phyloP scores from a whole-genome alignment of 2,797 vertebrate species.

The Botia almorhae region DNA sequence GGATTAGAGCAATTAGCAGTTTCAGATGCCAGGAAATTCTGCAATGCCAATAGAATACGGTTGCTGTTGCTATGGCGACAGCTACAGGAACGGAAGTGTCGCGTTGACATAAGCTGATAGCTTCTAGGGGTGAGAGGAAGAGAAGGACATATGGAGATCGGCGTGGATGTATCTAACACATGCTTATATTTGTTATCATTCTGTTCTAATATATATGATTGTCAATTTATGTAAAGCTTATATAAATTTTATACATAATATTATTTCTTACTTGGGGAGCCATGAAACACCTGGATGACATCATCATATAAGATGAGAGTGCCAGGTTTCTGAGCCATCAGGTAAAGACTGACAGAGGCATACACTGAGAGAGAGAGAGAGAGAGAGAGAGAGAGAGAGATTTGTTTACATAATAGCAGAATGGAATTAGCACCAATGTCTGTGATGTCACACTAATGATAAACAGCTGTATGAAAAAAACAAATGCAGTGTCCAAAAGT shows the following conservation, averaged over 20 bases:
- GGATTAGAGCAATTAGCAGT: constrained; percentile 33
- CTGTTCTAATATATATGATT: neutral
- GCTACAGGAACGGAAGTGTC: constrained; percentile 57
- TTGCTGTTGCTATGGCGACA: constrained; percentile 64
- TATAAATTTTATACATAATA: neutral
- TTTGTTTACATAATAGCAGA: neutral
- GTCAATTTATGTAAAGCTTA: too few species aligned
- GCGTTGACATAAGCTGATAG: constrained; percentile 42
- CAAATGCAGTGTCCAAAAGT: too few species aligned
- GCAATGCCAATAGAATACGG: constrained; percentile 25
- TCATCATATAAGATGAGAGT: constrained; percentile 97
- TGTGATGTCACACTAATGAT: too few species aligned
- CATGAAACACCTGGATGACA: constrained; percentile 90
- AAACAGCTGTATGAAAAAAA: too few species aligned
- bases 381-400: constrained; percentile 21
- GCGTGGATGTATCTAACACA: too few species aligned
- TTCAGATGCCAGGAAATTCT: constrained; percentile 20
- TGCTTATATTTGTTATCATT: neutral
- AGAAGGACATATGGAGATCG: neutral
- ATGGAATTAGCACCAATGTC: neutral
- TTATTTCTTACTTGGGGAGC: constrained; percentile 86
- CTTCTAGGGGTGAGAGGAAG: neutral
- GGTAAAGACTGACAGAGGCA: constrained; percentile 91
- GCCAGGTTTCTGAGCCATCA: constrained; percentile 89
- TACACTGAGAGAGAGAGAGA: constrained; percentile 79